Base-by-base conservation (phyloP, 2,797 vertebrate genomes). In the Mallotus villosus region DNA sequence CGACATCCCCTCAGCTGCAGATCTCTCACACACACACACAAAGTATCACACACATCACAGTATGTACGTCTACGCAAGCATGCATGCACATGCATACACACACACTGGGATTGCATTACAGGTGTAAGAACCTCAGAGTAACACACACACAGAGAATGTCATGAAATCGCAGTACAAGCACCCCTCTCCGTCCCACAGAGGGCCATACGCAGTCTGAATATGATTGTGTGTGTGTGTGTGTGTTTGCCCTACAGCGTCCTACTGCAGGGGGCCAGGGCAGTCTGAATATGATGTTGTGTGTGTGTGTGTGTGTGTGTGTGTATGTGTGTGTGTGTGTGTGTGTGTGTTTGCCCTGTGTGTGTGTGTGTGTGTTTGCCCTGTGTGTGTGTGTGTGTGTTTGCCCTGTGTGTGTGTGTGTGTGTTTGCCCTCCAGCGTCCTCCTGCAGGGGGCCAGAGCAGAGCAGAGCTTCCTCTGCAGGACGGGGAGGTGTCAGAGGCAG, bases 1-100 rank as follows among this genome's bases (percentile, higher is more conserved):
- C 65, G n/a, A 71, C 65, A 55, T 19, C 57, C 68, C 12, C 61
- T 61, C 72, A 71, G 62, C 34, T 67, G 49, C 16, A 29, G 17
- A 29, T 34, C 16, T 9, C 51, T 57, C 49, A 11, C 67, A 34
- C 32, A 29, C 67, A 16, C 57, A 58, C 12, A 11, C 25, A 9
- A 2, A 8, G 4, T 67, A 8, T 0, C 27, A 5, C 32, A 34
- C 6, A 34, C 6, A 34, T 34, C 32, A 34, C 32, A 34, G 32
- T 34, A 34, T 34, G 32, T 34, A 7, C 5, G 6, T 34, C 6
- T 34, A 34, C 32, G 6, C 32, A 34, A 34, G 5, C 32, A 5
- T 5, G 32, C 32, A 34, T 7, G 6, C 32, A 34, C 32, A n/a
- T 51, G 60, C 3, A 12, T 63, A 22, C 34, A 25, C 41, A 34